These are phyloP conservation scores for Sandelia bainsii DNA, from an alignment of 2,797 vertebrate genomes.

Conservation along the genomic window DNA sequence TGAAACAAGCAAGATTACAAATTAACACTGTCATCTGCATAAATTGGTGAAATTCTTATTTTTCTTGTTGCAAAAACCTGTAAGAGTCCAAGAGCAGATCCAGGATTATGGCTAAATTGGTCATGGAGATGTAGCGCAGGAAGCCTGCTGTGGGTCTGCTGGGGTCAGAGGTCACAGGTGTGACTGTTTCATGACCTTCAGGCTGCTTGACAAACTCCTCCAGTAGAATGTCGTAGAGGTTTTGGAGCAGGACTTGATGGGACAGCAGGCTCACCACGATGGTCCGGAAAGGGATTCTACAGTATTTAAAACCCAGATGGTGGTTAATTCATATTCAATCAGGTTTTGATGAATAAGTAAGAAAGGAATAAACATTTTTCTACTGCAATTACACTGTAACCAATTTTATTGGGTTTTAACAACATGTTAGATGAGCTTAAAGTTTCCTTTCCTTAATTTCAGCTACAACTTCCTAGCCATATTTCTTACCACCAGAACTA, in stretches of 20 bases:
- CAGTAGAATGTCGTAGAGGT: constrained; percentile 94
- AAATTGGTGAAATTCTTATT: background rate
- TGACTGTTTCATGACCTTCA: constrained; percentile 83
- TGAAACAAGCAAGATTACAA: too few species aligned
- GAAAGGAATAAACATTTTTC: too few species aligned
- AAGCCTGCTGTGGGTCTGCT: constrained; percentile 87
- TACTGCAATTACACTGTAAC: too few species aligned
- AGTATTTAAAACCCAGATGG: background rate
- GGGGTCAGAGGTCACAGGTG: constrained; percentile 85
- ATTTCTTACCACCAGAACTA: too few species aligned
- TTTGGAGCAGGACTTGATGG: constrained; percentile 97
- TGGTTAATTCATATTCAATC: background rate
- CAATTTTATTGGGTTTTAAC: too few species aligned
- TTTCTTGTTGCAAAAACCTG: constrained; percentile 56
- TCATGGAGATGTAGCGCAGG: constrained; percentile 98
- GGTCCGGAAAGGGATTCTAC: constrained; percentile 95
- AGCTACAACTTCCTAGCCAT: too few species aligned
- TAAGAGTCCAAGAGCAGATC: constrained; percentile 98
- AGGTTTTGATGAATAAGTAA: background rate
- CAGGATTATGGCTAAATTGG: constrained; percentile 95
- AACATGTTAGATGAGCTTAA: too few species aligned
- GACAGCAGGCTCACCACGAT: constrained; percentile 97
- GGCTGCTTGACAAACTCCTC: constrained; percentile 95
- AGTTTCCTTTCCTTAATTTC: too few species aligned
- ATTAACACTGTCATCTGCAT: background rate